These are phyloP conservation scores for Dermolepida albohirtum DNA, from an alignment of 2,888 invertebrate genomes.

Conservation along the genomic window DNA sequence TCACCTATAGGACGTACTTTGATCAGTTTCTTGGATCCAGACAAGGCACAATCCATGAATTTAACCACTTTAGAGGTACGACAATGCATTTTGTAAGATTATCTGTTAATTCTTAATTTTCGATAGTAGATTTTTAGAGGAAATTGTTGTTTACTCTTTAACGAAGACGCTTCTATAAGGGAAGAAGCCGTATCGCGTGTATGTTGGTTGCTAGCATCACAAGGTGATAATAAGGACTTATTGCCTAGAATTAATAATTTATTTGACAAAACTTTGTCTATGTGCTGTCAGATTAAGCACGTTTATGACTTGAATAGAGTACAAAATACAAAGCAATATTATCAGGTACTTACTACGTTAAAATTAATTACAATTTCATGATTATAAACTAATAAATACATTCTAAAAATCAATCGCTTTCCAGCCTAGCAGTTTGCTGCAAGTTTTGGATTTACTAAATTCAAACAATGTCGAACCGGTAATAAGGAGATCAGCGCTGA, in stretches of 20 bases:
- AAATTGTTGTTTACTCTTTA: conserved; percentile 67
- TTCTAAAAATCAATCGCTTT: conserved; percentile 48
- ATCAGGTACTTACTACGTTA: conserved; percentile 57
- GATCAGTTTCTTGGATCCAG: conserved; percentile 73
- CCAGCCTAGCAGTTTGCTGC: conserved; percentile 66
- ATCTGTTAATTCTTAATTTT: conserved; percentile 1
- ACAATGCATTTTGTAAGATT: conserved; percentile 13
- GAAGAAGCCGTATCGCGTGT: conserved; percentile 68
- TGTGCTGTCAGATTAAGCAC: conserved; percentile 63
- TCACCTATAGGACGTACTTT: conserved; percentile 71
- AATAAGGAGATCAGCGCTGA: conserved; percentile 75
- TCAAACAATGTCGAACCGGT: conserved; percentile 70
- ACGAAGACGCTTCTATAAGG: conserved; percentile 61
- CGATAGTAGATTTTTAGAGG: conserved; percentile 64
- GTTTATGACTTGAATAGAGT: conserved; percentile 59
- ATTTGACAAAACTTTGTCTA: conserved; percentile 65
- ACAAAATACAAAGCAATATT: conserved; percentile 60
- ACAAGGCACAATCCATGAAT: conserved; percentile 71
- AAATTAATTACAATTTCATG: background rate
- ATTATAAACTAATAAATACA: no score
- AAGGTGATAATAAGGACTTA: conserved; percentile 63
- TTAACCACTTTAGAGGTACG: conserved; percentile 69
- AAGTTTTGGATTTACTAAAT: conserved; percentile 63
- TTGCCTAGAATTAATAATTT: conserved; percentile 67
- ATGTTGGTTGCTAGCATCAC: conserved; percentile 67